Evolutionary conservation across 1,140 invertebrate genomes (phyloP).

Genomic region (Musca domestica): DNA sequence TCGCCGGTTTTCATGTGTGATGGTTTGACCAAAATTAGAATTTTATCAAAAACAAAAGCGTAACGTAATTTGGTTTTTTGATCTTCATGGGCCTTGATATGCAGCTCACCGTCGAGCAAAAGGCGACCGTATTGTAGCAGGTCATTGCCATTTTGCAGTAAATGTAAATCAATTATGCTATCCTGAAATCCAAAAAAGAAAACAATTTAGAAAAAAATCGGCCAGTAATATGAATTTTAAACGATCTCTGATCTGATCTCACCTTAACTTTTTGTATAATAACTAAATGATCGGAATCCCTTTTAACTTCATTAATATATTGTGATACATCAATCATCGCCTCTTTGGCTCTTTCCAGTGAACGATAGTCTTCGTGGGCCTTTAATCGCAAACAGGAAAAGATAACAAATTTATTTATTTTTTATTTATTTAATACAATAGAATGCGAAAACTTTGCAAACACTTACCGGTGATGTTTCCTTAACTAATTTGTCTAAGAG

Average conservation of each 20-base stretch:
- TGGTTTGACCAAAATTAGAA: constrained; percentile 92
- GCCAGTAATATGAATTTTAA: constrained; percentile 17
- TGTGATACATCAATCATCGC: constrained; percentile 96
- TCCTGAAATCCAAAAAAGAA: constrained; percentile 56
- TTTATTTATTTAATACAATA: neutral
- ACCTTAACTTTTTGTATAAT: constrained; percentile 88
- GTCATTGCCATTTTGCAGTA: constrained; percentile 71
- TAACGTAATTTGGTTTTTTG: constrained; percentile 82
- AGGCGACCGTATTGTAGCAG: constrained; percentile 87
- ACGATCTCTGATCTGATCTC: constrained; percentile 26
- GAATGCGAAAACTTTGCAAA: neutral
- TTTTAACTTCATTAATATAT: constrained; percentile 98
- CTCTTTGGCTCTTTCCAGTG: constrained; percentile 85
- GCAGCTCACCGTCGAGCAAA: constrained; percentile 89
- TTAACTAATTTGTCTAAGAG: constrained; percentile 89
- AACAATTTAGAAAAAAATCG: neutral
- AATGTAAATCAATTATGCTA: constrained; percentile 76
- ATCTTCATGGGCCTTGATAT: constrained; percentile 88
- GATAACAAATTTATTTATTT: neutral
- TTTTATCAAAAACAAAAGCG: constrained; percentile 96
- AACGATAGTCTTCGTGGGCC: constrained; percentile 78
- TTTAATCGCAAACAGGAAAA: constrained; percentile 34
- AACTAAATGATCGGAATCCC: constrained; percentile 89
- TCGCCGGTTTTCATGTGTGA: constrained; percentile 70
- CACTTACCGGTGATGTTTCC: constrained; percentile 77